Conservation (phyloP, 2,888 invertebrate species). For the Sesamia inferens region DNA sequence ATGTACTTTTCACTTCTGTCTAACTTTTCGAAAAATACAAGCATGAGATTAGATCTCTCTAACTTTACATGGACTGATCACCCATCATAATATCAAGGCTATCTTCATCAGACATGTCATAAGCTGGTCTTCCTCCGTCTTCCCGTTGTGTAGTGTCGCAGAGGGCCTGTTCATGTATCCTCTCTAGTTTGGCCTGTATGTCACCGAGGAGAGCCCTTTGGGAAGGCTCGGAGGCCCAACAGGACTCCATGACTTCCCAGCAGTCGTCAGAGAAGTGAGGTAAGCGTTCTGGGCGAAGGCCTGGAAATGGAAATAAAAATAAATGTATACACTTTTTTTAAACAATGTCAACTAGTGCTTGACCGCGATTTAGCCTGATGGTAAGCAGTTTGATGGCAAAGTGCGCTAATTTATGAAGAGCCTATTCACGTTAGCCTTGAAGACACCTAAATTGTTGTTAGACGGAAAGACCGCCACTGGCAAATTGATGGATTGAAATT, state of each 20-base stretch:
- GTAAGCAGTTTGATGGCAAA: too few species aligned
- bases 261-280: constrained; percentile 94
- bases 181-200: constrained; percentile 92
- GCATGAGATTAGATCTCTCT: background rate
- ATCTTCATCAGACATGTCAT: constrained; percentile 68
- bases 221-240: constrained; percentile 94
- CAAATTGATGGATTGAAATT: too few species aligned
- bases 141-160: constrained; percentile 36
- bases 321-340: too few species aligned
- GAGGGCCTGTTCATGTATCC: constrained; percentile 78
- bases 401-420: too few species aligned
- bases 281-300: constrained; percentile 94
- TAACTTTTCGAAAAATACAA: too few species aligned
- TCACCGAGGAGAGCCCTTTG: constrained; percentile 94
- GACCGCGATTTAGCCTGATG: too few species aligned
- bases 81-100: constrained; percentile 68
- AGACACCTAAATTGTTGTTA: too few species aligned
- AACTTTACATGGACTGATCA: constrained; percentile 9
- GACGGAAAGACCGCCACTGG: too few species aligned
- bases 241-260: constrained; percentile 95
- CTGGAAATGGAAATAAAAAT: constrained; percentile 80
- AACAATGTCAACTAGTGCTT: too few species aligned
- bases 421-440: too few species aligned
- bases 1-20: background rate
- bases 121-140: constrained; percentile 24